Conservation (phyloP, 2,797 vertebrate species). For the Synanceia verrucosa region DNA sequence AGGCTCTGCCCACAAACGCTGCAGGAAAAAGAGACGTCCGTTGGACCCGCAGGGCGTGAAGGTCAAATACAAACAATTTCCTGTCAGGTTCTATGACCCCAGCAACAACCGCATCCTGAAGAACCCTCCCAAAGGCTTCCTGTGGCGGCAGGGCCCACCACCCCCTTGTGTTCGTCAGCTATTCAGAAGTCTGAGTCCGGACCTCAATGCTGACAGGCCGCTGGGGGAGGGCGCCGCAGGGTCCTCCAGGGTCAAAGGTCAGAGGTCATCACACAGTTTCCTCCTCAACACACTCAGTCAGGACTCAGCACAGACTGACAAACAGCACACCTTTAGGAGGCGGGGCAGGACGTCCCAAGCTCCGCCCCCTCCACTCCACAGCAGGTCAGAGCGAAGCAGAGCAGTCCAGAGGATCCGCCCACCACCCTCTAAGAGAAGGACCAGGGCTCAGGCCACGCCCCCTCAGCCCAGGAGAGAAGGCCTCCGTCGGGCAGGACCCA, state of each 20-base stretch:
- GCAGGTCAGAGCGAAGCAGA: constrained; percentile 21
- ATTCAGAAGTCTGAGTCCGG: constrained; percentile 85
- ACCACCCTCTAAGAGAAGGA: neutral
- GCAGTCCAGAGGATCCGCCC: constrained; percentile 17
- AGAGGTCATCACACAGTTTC: constrained; percentile 56
- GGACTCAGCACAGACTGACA: constrained; percentile 23
- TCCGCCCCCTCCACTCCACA: neutral
- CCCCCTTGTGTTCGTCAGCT: constrained; percentile 84
- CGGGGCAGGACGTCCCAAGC: neutral
- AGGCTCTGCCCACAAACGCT: constrained; percentile 35
- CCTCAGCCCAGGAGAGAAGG: constrained; percentile 49
- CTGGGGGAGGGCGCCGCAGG: constrained; percentile 52
- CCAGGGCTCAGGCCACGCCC: constrained; percentile 27
- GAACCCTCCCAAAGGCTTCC: constrained; percentile 71
- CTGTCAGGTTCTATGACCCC: constrained; percentile 86
- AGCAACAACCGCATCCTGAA: constrained; percentile 85
- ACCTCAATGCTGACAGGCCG: constrained; percentile 78
- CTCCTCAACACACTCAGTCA: constrained; percentile 54
- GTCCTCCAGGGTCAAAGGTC: constrained; percentile 46
- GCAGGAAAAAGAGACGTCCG: constrained; percentile 75
- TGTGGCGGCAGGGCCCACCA: constrained; percentile 48
- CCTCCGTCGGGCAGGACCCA: constrained; percentile 37
- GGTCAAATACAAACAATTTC: constrained; percentile 87
- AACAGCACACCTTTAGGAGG: constrained; percentile 22
- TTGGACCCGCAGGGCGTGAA: constrained; percentile 75